Base-by-base conservation (phyloP, 1,140 invertebrate genomes). In the Dysdera silvatica region DNA sequence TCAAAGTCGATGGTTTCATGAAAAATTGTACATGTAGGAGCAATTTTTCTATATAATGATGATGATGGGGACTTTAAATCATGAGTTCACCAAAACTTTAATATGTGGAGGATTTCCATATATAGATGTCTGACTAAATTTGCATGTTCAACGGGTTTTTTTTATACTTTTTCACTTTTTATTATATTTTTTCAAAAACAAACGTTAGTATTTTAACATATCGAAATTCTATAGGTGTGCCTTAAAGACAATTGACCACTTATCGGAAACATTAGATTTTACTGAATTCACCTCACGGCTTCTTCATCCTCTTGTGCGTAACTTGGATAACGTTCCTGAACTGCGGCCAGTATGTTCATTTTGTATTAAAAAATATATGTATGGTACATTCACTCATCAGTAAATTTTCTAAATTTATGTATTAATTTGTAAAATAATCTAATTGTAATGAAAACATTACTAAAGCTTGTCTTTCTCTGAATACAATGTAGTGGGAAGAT, bases 201-300 rank as follows among this genome's bases (percentile, higher is more conserved):
- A n/a, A n/a, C n/a, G n/a, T n/a, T n/a, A n/a, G n/a, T n/a, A n/a
- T n/a, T n/a, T n/a, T n/a, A n/a, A n/a, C n/a, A n/a, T n/a, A n/a
- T n/a, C n/a, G n/a, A n/a, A n/a, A n/a, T n/a, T n/a, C n/a, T n/a
- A n/a, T 60, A 79, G 78, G 62, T 83, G 85, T 37, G 92, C 94
- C 2, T 79, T 98, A 69, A 90, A 95, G 73, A 95, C 94, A 0
- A 85, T 98, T 0, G 91, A 95, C 73, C 84, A 88, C 67, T 77
- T 98, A n/a, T 89, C 91, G 0, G 87, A 91, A 67, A 86, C 85
- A 29, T 76, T 98, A 31, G 93, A 98, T 74, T 88, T 97, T 63
- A 89, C 87, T 0, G 93, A 96, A 74, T 91, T 89, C 73, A 85
- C 89, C 6, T 94, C 92, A 0, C 81, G 90, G 58, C 94, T 98